Evolutionary conservation across 2,888 invertebrate species (phyloP).

Genomic region (Andrena hattorfiana): DNA sequence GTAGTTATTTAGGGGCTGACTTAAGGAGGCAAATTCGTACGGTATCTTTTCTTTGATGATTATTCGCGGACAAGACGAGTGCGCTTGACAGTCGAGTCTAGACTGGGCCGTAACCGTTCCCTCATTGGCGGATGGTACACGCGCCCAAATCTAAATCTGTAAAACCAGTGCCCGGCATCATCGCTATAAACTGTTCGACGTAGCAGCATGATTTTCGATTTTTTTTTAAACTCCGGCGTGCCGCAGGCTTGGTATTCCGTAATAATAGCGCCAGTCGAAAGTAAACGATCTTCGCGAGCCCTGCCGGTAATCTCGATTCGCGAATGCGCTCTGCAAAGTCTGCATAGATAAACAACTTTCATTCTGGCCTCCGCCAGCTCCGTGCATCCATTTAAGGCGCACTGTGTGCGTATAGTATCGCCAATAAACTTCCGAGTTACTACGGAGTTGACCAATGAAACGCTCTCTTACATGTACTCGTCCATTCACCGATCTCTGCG

Average conservation of each 20-base stretch:
- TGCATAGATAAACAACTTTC: slow-evolving; percentile 66
- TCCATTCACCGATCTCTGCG: slow-evolving; percentile 62
- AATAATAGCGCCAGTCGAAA: slow-evolving; percentile 18
- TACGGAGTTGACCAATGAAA: slow-evolving; percentile 55
- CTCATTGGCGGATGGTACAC: slow-evolving; percentile 65
- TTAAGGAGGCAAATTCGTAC: not conserved
- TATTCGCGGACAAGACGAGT: slow-evolving; percentile 21
- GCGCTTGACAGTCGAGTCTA: slow-evolving; percentile 41
- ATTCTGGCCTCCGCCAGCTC: slow-evolving; percentile 56
- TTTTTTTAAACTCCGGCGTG: not conserved
- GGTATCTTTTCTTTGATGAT: not conserved
- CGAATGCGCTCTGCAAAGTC: not conserved
- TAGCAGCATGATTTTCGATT: slow-evolving; percentile 55
- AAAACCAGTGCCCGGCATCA: slow-evolving; percentile 68
- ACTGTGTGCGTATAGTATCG: slow-evolving; percentile 51
- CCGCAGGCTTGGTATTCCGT: not conserved
- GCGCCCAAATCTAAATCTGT: slow-evolving; percentile 73
- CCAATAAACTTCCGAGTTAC: slow-evolving; percentile 65
- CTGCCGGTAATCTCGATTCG: slow-evolving; percentile 4
- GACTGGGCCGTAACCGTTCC: slow-evolving; percentile 43
- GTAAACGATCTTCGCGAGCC: not conserved
- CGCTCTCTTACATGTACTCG: slow-evolving; percentile 37
- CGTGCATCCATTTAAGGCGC: slow-evolving; percentile 73
- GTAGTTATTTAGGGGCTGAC: slow-evolving; percentile 23
- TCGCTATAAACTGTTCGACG: slow-evolving; percentile 69